Evolutionary conservation across 2,113 vertebrate genomes (phyloP).

Genomic region (Triplophysa dalaica): DNA sequence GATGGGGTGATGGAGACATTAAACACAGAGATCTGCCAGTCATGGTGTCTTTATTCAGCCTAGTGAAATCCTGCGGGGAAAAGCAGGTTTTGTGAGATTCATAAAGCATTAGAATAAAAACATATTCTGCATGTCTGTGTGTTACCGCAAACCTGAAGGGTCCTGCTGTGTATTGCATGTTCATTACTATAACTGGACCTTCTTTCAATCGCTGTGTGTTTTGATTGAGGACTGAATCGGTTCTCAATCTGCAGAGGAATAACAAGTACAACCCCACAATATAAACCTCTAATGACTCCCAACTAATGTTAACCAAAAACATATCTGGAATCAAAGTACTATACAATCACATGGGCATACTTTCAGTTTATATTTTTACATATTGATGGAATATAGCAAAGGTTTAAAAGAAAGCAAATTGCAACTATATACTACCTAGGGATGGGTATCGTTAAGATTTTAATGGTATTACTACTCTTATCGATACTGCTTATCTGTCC

Average conservation of each 20-base stretch:
- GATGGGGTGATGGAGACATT: conserved; percentile 52
- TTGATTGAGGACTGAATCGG: conserved; percentile 40
- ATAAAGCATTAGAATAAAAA: neutral
- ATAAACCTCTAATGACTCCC: conserved; percentile 3
- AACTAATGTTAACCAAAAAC: no score
- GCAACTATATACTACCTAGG: neutral
- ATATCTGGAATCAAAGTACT: no score
- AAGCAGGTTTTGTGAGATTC: conserved; percentile 20
- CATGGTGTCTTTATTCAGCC: conserved; percentile 51
- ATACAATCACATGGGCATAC: no score
- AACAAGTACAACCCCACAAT: conserved; percentile 9
- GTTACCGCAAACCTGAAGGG: conserved; percentile 63
- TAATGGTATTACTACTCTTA: no score
- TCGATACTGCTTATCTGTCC: no score
- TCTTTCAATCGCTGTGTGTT: conserved; percentile 65
- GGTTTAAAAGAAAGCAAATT: no score
- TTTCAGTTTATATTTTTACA: no score
- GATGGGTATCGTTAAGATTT: no score
- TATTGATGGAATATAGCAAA: no score
- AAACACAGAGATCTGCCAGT: conserved; percentile 50
- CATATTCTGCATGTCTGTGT: neutral
- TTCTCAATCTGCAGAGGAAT: conserved; percentile 35
- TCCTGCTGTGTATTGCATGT: conserved; percentile 47
- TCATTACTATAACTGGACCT: conserved; percentile 43
- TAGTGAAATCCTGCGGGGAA: conserved; percentile 44